Base-by-base conservation (phyloP, 2,113 vertebrate species). In the Dromas ardeola region DNA sequence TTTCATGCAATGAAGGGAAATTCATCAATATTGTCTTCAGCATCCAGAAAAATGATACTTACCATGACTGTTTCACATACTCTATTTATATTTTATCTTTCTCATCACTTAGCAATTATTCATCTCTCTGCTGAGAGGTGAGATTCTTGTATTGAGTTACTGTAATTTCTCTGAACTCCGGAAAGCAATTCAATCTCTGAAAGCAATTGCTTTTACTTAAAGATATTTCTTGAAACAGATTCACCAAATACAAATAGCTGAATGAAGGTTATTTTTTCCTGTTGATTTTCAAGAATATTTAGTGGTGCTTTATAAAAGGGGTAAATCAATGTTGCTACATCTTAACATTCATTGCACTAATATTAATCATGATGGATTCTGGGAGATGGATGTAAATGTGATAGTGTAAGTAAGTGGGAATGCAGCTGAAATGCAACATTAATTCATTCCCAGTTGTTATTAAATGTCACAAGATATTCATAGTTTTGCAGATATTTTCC, bases 51-150 rank as follows among this genome's bases (percentile, higher is more conserved):
- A 96, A 95, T 94, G 11, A 82, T 93, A 84, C 81, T 88, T 95
- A 50, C 69, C 61, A n/a, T 80, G 92, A 52, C 86, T 95, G 61
- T 89, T 97, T 74, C 86, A 78, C 81, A 96, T 76, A 96, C 81
- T 82, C 74, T 79, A 95, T 96, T 96, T 95, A 96, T 97, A 97
- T 97, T 97, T 97, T 94, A 97, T 91, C 95, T 95, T 96, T 86
- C 87, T 96, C 55, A 88, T 94, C 81, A 81, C 83, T 96, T 59
- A 78, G 88, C 73, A 95, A 88, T 96, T 94, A 88, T 74, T 96
- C 77, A 93, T 84, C 77, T 76, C 91, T 93, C 58, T 93, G 63
- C 81, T 92, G 88, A 96, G 55, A 91, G 71, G 58, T 91, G 66
- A 87, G 94, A 86, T 89, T 86, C 81, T 86, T 88, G 59, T 87